Percentiles rank a stretch among this genome's conserved stretches.
Conservation (phyloP, 2,888 invertebrate genomes). For the Loripinus fragilis region DNA sequence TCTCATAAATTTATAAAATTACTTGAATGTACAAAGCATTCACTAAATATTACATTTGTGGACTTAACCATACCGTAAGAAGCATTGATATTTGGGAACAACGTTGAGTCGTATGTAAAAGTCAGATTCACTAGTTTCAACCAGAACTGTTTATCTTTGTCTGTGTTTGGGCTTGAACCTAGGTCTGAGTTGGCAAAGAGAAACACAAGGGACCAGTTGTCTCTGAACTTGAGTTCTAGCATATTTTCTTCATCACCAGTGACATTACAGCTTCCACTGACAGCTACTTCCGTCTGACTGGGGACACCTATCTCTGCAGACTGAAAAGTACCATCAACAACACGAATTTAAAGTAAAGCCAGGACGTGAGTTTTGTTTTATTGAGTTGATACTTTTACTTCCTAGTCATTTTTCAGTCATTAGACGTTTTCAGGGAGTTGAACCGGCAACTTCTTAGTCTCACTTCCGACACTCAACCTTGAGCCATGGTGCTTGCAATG, state of each 20-base stretch:
- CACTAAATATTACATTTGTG: too few species aligned
- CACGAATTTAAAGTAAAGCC: too few species aligned
- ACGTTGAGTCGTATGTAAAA: not conserved
- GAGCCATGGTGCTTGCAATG: too few species aligned
- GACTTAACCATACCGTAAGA: not conserved
- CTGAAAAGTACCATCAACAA: too few species aligned
- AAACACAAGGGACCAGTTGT: conserved; percentile 20
- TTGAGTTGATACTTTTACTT: too few species aligned
- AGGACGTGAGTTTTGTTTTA: too few species aligned
- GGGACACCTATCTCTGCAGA: conserved; percentile 20
- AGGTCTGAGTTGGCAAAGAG: conserved; percentile 1
- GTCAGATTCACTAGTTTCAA: conserved; percentile 9
- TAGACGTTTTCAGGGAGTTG: too few species aligned
- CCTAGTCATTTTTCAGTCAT: too few species aligned
- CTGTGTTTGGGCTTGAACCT: conserved; percentile 9
- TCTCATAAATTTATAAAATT: too few species aligned
- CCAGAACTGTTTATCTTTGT: conserved; percentile 21
- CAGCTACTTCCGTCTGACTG: not conserved
- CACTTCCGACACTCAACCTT: too few species aligned
- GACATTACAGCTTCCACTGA: conserved; percentile 27
- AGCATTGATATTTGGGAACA: conserved; percentile 16
- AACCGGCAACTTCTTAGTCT: too few species aligned
- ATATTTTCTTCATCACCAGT: conserved; percentile 26
- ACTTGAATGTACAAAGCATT: too few species aligned
- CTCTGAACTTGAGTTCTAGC: conserved; percentile 8